Percentiles rank a stretch among this genome's conserved stretches.
These are phyloP conservation scores for Rhombomys opimus DNA, from an alignment of 2,113 vertebrate genomes.

Conservation along the genomic window DNA sequence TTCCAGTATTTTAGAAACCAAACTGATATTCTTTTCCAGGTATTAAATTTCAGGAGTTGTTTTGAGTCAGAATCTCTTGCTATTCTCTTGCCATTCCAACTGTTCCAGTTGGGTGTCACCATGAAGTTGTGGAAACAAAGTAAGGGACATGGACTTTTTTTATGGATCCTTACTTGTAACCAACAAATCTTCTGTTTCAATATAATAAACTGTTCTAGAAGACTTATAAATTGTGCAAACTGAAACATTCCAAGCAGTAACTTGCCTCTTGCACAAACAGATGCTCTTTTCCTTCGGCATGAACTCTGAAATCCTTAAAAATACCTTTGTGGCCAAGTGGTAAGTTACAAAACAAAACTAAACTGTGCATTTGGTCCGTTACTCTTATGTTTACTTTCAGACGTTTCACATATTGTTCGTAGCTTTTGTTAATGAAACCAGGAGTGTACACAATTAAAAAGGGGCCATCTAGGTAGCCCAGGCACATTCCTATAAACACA, in stretches of 20 bases:
- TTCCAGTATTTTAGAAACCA: neutral
- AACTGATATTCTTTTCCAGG: neutral
- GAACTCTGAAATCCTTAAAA: neutral
- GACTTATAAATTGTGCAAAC: neutral
- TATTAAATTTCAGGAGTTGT: neutral
- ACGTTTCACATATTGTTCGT: neutral
- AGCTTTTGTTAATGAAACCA: neutral
- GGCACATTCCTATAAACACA: neutral
- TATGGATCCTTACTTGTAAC: neutral
- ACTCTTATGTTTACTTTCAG: neutral
- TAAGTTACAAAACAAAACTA: neutral
- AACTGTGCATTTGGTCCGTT: neutral
- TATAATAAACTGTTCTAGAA: neutral
- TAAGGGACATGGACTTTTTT: neutral
- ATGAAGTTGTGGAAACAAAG: neutral
- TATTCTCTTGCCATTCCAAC: neutral
- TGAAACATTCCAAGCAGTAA: neutral
- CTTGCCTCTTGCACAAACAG: no score
- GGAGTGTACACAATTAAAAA: no score
- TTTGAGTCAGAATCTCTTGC: neutral
- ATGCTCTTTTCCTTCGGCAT: no score
- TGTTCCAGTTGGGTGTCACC: neutral
- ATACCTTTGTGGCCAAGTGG: neutral
- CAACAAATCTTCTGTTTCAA: neutral
- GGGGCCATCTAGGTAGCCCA: neutral